phyloP scores from a whole-genome alignment of 1,140 invertebrate genomes.

The Tigriopus japonicus region DNA sequence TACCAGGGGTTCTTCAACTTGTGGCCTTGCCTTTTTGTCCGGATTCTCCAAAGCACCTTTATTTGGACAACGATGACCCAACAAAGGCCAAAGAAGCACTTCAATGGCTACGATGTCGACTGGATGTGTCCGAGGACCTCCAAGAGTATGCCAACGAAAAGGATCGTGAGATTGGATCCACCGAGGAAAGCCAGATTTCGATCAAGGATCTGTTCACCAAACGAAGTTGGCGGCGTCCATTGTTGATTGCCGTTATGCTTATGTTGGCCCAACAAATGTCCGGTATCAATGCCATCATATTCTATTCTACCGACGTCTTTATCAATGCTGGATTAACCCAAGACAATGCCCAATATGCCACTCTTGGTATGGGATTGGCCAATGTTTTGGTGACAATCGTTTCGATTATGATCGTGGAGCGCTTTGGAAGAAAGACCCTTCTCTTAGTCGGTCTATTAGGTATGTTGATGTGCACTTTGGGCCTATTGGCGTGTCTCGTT shows the following conservation, averaged over 20 bases:
- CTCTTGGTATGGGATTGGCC: conserved; percentile 61
- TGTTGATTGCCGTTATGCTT: conserved; percentile 57
- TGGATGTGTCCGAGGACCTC: conserved; percentile 61
- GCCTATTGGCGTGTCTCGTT: conserved; percentile 35
- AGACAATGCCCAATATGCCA: conserved; percentile 46
- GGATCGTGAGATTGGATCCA: conserved; percentile 29
- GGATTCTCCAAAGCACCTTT: conserved; percentile 65
- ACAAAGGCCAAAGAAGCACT: conserved; percentile 51
- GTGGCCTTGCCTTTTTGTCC: conserved; percentile 57
- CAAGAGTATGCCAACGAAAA: conserved; percentile 49
- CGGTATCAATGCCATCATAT: conserved; percentile 66
- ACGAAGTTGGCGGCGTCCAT: conserved; percentile 45
- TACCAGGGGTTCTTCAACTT: conserved; percentile 53
- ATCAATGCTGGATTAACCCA: conserved; percentile 39
- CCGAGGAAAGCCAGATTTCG: conserved; percentile 42
- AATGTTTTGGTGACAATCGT: conserved; percentile 73
- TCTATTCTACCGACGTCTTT: conserved; percentile 67
- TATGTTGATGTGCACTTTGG: conserved; percentile 46
- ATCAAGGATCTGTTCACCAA: conserved; percentile 48
- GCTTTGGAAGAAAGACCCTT: conserved; percentile 55
- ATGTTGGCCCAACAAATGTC: conserved; percentile 76
- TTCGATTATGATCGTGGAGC: conserved; percentile 62
- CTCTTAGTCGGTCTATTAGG: conserved; percentile 52
- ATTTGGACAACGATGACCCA: conserved; percentile 50
- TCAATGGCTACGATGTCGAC: conserved; percentile 49